phyloP scores from a whole-genome alignment of 2,888 invertebrate genomes.

The Glaucopsyche alexis region DNA sequence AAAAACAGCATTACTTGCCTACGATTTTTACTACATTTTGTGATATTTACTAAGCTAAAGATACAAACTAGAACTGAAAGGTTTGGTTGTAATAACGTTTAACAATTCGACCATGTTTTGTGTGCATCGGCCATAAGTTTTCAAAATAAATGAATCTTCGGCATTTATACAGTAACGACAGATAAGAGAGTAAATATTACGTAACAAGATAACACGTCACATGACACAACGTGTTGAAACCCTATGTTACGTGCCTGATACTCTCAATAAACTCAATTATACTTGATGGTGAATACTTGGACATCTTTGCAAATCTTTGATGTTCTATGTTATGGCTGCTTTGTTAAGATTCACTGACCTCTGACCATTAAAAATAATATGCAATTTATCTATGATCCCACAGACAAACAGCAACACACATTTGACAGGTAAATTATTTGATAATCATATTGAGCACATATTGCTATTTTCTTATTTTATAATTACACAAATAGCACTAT shows the following conservation, averaged over 20 bases:
- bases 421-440: slow-evolving; percentile 10
- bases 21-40: not conserved
- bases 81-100: not conserved
- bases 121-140: not conserved
- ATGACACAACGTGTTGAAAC: not conserved
- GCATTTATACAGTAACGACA: not conserved
- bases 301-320: not conserved
- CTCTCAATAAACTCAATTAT: slow-evolving; percentile 23
- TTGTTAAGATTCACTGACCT: not conserved
- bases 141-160: not conserved
- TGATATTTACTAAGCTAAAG: not conserved
- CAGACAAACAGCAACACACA: slow-evolving; percentile 50
- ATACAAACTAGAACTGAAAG: not conserved
- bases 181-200: not conserved
- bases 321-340: not conserved
- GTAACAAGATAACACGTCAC: not conserved
- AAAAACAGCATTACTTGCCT: not conserved
- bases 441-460: not conserved
- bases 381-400: slow-evolving; percentile 45
- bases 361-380: not conserved
- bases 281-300: not conserved
- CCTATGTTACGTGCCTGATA: not conserved
- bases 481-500: slow-evolving; percentile 7
- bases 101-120: not conserved
- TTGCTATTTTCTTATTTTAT: not conserved